Evolutionary conservation across 2,113 vertebrate genomes (phyloP), one percentile per base, ranked within the genome.

Genomic region (Xiphorhynchus elegans): DNA sequence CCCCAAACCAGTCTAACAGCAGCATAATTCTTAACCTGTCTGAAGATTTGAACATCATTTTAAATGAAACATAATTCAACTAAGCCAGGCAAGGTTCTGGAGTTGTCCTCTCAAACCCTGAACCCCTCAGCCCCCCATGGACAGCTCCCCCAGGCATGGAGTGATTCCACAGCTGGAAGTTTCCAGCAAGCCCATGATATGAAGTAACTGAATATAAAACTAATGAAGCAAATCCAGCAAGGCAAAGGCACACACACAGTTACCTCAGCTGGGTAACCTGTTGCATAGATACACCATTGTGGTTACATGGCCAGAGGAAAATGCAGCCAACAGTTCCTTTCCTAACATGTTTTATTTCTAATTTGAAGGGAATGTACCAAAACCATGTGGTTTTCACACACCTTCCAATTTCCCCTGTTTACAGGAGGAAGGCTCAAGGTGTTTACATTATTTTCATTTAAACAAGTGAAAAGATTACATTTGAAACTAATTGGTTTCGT

Each of bases 221-320:
- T 50, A 33, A 35, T 10, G 29, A 39, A 74, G 25, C 5, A 33
- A 76, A 37, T 69, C 62, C 72, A 77, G 74, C 50, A 53, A 88
- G 76, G 63, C 79, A 77, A 95, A 94, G 92, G 95, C 94, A 96
- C 96, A 44, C 76, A 73, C 44, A 89, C 39, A 73, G 94, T 44
- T 58, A 60, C 90, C 94, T 29, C 80, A 60, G 82, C 6, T n/a
- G 58, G 75, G 79, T 39, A 77, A 80, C 90, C 59, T 52, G 82
- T 86, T 96, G 95, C 92, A 95, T 90, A 96, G 96, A 92, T 88
- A 85, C 19, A 94, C 40, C 75, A 17, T 3, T 10, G 16, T 6
- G 68, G 33, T 64, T 56, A 26, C 4, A 28, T 21, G 13, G 5
- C 37, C 88, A 66, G 56, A 42, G 12, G 6, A 35, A 49, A 46